Base-by-base conservation (phyloP, 2,113 vertebrate species). In the Phylloscopus trochiloides region DNA sequence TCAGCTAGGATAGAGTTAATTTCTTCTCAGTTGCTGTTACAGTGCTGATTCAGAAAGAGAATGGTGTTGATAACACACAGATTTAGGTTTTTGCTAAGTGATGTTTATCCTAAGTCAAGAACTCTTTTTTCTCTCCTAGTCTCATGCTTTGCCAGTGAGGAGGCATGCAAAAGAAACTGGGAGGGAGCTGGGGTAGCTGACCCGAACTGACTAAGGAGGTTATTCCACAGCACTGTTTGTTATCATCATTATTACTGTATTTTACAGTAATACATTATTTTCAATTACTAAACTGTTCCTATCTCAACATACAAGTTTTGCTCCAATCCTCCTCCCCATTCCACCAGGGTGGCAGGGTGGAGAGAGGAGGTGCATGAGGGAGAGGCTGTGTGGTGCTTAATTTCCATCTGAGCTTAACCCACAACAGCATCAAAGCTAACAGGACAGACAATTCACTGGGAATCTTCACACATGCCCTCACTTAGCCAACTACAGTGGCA, bases 331-430 rank as follows among this genome's bases (percentile, higher is more conserved):
- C 20, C 25, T 36, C 16, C 43, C 20, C 31, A 31, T 26, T 75
- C 17, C 43, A 67, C 9, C 32, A 51, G 21, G 32, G 20, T 18
- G 25, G 47, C 9, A 36, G 10, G 10, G 18, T 54, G 50, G 43
- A 67, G 36, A 59, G 26, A 67, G 31, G 25, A 51, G 21, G 3
- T 16, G 13, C 6, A 1, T 25, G 31, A 38, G 26, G 21, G 31
- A 67, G 52, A 0, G 0, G 32, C 83, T 51, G 26, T 32, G 36
- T 36, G 32, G 45, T 22, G 26, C 52, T 2, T 17, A 4, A 51
- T 86, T 75, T 67, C 21, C 32, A 68, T 17, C 32, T 38, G 32
- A 28, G 72, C 17, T 77, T 52, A 45, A 45, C 68, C 47, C 47
- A 68, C 47, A 52, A n/a, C 18, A 28, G 10, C n/a, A 55, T 16